Evolutionary conservation across 2,888 invertebrate genomes (phyloP).

Genomic region (Sphinx pinastri): DNA sequence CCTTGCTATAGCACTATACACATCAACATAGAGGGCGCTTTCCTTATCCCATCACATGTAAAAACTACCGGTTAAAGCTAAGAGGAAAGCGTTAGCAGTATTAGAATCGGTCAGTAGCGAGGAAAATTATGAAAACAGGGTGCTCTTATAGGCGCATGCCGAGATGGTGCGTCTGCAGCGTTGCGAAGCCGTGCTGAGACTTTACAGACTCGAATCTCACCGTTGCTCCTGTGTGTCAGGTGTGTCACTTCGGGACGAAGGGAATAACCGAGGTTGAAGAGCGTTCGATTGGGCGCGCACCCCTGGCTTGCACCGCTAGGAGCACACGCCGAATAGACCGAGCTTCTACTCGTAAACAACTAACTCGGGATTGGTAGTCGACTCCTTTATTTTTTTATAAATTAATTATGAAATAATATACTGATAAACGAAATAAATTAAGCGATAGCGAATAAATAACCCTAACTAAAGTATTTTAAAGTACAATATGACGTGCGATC

Average conservation of each 20-base stretch:
- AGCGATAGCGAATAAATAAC: constrained; percentile 82
- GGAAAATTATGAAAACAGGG: constrained; percentile 72
- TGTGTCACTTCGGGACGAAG: constrained; percentile 68
- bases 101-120: constrained; percentile 76
- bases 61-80: constrained; percentile 73
- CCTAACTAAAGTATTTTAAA: constrained; percentile 82
- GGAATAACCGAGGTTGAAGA: constrained; percentile 58
- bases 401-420: constrained; percentile 75
- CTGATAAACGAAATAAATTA: constrained; percentile 83
- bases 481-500: constrained; percentile 77
- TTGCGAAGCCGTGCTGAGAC: constrained; percentile 81
- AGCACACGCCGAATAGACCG: constrained; percentile 60
- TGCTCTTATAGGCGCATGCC: constrained; percentile 66
- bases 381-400: constrained; percentile 79
- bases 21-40: constrained; percentile 86
- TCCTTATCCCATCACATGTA: constrained; percentile 89
- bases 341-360: constrained; percentile 61
- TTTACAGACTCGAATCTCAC: constrained; percentile 81
- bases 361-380: constrained; percentile 77
- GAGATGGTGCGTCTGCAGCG: constrained; percentile 75
- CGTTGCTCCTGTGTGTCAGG: constrained; percentile 77
- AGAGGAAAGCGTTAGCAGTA: constrained; percentile 77
- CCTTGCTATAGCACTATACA: constrained; percentile 69
- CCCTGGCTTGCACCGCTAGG: constrained; percentile 47
- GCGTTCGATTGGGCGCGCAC: constrained; percentile 63